phyloP scores from a whole-genome alignment of 2,797 vertebrate genomes.

The Sarcoramphus papa region DNA sequence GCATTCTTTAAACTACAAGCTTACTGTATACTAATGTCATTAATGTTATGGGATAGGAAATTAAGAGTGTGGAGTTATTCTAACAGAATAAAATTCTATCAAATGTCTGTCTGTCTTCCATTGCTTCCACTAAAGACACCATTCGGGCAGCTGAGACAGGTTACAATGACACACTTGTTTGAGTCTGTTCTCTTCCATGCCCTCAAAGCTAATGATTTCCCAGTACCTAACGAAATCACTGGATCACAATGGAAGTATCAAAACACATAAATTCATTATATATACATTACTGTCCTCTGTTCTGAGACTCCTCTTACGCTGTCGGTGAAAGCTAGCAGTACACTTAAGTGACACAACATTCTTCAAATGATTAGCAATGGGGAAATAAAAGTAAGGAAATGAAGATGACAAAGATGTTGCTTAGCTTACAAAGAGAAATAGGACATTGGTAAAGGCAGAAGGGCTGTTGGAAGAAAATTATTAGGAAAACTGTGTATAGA shows the following conservation, averaged over 20 bases:
- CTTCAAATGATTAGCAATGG: background rate
- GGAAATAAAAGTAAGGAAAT: background rate
- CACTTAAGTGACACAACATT: background rate
- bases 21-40: background rate
- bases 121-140: background rate
- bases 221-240: background rate
- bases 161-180: background rate
- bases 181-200: background rate
- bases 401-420: background rate
- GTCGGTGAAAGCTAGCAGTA: background rate
- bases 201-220: background rate
- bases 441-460: background rate
- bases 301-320: background rate
- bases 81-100: background rate
- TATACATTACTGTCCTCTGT: background rate
- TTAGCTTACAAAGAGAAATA: background rate
- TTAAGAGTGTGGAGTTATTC: background rate
- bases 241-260: background rate
- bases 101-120: background rate
- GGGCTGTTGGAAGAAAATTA: background rate
- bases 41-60: background rate
- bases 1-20: background rate
- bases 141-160: background rate
- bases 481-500: background rate
- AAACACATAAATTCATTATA: background rate